A percentile compares a stretch with the other conserved stretches of the same genome.
Evolutionary conservation across 2,888 invertebrate genomes (phyloP).

Genomic region (Holacanthella duospinosa): DNA sequence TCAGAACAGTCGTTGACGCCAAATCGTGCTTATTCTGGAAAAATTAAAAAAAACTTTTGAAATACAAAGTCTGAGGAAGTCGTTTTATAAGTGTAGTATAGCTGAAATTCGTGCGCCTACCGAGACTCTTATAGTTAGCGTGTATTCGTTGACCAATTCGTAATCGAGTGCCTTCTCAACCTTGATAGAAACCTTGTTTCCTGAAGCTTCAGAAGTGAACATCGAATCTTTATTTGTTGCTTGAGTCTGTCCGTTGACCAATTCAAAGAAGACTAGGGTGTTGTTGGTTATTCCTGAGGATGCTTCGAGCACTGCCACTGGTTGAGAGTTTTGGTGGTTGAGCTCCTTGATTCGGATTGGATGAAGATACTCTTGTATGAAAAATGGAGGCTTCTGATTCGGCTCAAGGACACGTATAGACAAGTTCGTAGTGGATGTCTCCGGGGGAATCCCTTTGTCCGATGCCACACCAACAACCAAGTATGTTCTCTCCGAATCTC

Average conservation of each 20-base stretch:
- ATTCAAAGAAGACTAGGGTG: conserved; percentile 62
- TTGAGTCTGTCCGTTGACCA: conserved; percentile 70
- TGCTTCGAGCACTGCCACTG: conserved; percentile 61
- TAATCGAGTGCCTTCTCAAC: conserved; percentile 69
- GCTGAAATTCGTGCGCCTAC: conserved; percentile 41
- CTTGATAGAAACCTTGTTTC: conserved; percentile 61
- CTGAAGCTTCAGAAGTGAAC: conserved; percentile 47
- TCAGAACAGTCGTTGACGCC: conserved; percentile 65
- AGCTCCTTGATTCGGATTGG: conserved; percentile 57
- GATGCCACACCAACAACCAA: conserved; percentile 62
- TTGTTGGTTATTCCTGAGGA: conserved; percentile 59
- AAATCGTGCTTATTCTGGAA: conserved; percentile 64
- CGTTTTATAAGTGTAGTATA: neutral
- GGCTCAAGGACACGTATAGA: conserved; percentile 75
- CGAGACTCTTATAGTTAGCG: conserved; percentile 66
- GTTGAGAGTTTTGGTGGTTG: conserved; percentile 57
- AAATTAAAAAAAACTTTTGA: conserved; percentile 8
- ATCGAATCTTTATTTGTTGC: conserved; percentile 75
- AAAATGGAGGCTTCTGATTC: conserved; percentile 72
- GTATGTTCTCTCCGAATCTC: conserved; percentile 42
- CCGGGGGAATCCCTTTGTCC: conserved; percentile 55
- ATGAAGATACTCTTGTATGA: conserved; percentile 46
- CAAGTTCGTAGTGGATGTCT: conserved; percentile 47
- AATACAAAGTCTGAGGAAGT: neutral
- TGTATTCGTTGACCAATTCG: conserved; percentile 72